Base-by-base conservation (phyloP, 1,140 invertebrate species). In the Trichonephila clavipes region DNA sequence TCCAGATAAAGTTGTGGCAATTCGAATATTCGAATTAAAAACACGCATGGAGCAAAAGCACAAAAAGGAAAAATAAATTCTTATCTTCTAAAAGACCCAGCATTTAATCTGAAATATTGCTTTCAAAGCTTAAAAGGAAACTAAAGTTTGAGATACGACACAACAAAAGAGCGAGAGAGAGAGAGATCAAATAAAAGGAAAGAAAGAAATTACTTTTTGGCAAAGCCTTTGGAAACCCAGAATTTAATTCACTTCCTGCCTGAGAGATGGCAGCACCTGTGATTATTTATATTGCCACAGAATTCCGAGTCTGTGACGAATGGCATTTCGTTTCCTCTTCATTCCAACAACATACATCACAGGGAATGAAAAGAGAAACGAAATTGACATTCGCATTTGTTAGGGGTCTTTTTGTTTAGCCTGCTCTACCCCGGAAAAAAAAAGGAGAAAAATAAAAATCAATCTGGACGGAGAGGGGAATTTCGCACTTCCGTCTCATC, bases 361-460 rank as follows among this genome's bases (percentile, higher is more conserved):
- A n/a, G 19, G 44, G 87, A 87, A 87, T 87, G 64, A 69, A 72
- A 88, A 58, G 64, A 88, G 87, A 88, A 87, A 34, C 87, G 66
- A 88, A 88, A 88, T 72, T 88, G 87, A 88, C 87, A 88, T 88
- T 66, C 87, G 51, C 87, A 88, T 88, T 88, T 88, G 87, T 88
- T 88, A 88, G 62, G 64, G 58, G 19, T 34, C 61, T 87, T 87
- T 88, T 66, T 88, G 87, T 88, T 88, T 69, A 88, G 87, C 66
- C 69, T 88, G 58, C 61, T 28, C 28, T 40, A 28, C 72, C 72
- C 12, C 28, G 18, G 14, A 34, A 12, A 64, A n/a, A 28, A 19
- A 24, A 51, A 10, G 14, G n/a, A 2, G 5, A 2, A 34, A 21
- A 28, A 10, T 58, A 72, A 88, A 88, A 88, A 88, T 88, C 87